Evolutionary conservation across 2,797 vertebrate species (phyloP).

Genomic region (Notolepis coatsorum): DNA sequence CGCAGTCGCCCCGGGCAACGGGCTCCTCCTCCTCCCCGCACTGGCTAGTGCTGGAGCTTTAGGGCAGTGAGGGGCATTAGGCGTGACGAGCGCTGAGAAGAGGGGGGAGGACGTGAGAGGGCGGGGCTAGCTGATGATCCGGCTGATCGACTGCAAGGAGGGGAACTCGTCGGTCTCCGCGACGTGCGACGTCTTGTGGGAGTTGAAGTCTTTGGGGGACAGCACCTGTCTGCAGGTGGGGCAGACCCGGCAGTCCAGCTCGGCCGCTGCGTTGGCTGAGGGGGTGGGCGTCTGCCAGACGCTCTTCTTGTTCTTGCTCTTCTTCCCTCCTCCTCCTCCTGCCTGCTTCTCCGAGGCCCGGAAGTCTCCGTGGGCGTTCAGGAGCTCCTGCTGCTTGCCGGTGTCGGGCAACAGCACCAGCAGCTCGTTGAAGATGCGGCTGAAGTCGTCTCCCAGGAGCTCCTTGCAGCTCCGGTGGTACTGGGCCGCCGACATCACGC

Average conservation of each 20-base stretch:
- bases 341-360: constrained; percentile 80
- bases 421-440: constrained; percentile 93
- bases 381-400: constrained; percentile 94
- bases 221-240: constrained; percentile 95
- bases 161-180: constrained; percentile 93
- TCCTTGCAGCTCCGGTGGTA: constrained; percentile 94
- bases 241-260: constrained; percentile 93
- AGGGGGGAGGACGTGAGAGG: constrained; percentile 17
- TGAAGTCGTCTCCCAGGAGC: constrained; percentile 92
- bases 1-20: constrained; percentile 27
- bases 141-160: constrained; percentile 94
- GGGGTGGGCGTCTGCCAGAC: constrained; percentile 84
- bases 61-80: constrained; percentile 11
- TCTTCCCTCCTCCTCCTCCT: constrained; percentile 72
- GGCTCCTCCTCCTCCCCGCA: constrained; percentile 18
- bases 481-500: constrained; percentile 89
- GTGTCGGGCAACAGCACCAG: constrained; percentile 95
- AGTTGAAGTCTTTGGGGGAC: constrained; percentile 86
- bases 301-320: constrained; percentile 90
- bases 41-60: constrained; percentile 30
- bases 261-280: constrained; percentile 60
- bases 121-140: constrained; percentile 91
- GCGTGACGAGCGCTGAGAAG: constrained; percentile 5
- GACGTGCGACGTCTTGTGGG: constrained; percentile 91
- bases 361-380: constrained; percentile 89